A percentile compares a stretch with the other conserved stretches of the same genome.
phyloP scores from a whole-genome alignment of 2,113 vertebrate species.

The Pundamilia nyererei region DNA sequence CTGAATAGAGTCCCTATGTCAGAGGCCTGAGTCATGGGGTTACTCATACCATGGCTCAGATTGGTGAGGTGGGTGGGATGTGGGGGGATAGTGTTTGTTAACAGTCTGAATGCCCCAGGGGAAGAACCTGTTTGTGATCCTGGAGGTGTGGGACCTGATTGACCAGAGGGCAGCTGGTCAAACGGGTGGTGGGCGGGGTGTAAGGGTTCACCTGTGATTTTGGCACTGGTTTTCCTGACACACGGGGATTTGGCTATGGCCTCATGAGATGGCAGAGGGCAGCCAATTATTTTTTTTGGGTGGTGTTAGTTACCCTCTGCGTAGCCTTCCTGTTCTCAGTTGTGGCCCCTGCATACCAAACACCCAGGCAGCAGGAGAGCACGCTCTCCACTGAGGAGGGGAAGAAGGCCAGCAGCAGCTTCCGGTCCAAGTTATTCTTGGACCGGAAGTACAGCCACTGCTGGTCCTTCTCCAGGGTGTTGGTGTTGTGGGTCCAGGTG shows the following conservation, averaged over 20 bases:
- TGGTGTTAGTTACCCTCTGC: neutral
- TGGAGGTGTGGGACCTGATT: neutral
- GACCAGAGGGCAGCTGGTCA: neutral
- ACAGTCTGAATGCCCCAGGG: neutral
- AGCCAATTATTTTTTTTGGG: neutral
- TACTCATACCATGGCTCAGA: neutral
- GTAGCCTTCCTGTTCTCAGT: neutral
- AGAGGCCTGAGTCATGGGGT: neutral
- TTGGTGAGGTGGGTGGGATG: neutral
- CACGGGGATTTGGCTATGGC: neutral
- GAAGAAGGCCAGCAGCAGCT: neutral
- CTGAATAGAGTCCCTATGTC: neutral
- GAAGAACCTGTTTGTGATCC: neutral
- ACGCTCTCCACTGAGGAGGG: neutral
- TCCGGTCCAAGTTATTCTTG: neutral
- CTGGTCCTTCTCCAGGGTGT: neutral
- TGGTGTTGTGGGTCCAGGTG: neutral
- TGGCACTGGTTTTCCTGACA: neutral
- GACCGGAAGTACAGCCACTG: neutral
- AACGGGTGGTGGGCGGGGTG: neutral
- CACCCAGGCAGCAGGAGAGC: neutral
- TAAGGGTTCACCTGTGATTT: neutral
- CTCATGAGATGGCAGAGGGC: neutral
- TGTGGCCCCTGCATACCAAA: neutral
- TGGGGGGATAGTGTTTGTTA: neutral